Percentiles rank a stretch among this genome's conserved stretches.
These are phyloP conservation scores for Esox masquinongy DNA, from an alignment of 2,797 vertebrate species.

Conservation along the genomic window DNA sequence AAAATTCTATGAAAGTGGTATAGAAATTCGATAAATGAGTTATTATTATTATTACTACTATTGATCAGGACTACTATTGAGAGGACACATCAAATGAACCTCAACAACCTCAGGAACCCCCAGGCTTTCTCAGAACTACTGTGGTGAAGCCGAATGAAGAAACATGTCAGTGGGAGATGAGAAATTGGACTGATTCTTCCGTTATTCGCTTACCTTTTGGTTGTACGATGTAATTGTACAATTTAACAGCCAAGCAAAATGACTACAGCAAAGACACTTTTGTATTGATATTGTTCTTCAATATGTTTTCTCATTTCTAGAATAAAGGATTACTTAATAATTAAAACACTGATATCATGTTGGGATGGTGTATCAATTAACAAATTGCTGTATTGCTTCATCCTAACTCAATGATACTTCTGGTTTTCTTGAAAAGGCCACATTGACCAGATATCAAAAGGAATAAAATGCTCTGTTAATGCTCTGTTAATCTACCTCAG, in stretches of 20 bases:
- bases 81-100: neutral
- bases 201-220: neutral
- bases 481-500: slow-evolving; percentile 45
- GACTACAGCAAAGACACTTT: neutral
- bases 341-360: slow-evolving; percentile 28
- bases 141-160: neutral
- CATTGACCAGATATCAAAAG: slow-evolving; percentile 53
- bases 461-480: slow-evolving; percentile 55
- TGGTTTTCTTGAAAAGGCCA: slow-evolving; percentile 34
- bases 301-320: neutral
- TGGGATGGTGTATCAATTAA: slow-evolving; percentile 32
- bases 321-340: neutral
- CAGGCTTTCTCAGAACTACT: no score
- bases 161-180: neutral
- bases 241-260: neutral
- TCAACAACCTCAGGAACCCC: neutral
- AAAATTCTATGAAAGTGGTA: no score
- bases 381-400: slow-evolving; percentile 23
- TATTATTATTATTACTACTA: no score
- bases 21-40: no score
- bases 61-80: neutral
- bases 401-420: slow-evolving; percentile 33
- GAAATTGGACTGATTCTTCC: neutral
- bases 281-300: neutral
- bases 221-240: neutral